Percentiles rank a stretch among this genome's conserved stretches.
Conservation (phyloP, 35 echinoderm and acorn worm genomes). For the Lytechinus pictus region DNA sequence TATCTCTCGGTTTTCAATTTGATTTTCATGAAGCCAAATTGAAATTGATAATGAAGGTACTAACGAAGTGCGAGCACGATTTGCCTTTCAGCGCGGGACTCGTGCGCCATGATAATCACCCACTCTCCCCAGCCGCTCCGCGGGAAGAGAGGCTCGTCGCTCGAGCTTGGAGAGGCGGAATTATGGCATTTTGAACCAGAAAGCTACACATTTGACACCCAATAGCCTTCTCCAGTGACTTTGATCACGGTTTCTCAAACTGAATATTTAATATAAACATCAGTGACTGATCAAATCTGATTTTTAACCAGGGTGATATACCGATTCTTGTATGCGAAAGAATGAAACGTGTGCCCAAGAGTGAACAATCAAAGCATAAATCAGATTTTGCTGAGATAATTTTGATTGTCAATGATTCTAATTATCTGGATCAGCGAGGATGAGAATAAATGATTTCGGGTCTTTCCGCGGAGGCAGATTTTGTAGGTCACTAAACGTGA, state of each 20-base stretch:
- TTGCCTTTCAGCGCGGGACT: neutral
- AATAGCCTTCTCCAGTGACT: constrained; percentile 28
- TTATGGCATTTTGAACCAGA: constrained; percentile 43
- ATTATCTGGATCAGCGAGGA: neutral
- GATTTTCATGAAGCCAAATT: constrained; percentile 43
- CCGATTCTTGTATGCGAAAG: neutral
- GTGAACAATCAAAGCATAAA: neutral
- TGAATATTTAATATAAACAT: constrained; percentile 6
- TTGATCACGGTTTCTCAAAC: neutral
- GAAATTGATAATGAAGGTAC: constrained; percentile 45
- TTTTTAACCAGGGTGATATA: neutral
- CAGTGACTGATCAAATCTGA: neutral
- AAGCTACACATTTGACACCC: constrained; percentile 21
- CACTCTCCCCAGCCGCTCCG: neutral
- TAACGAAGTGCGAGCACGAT: constrained; percentile 29
- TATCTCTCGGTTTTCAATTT: constrained; percentile 43
- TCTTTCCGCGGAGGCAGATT: neutral
- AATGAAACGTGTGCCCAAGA: neutral
- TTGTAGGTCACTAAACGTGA: too few relatives aligned
- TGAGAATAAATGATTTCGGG: neutral
- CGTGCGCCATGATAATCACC: constrained; percentile 3
- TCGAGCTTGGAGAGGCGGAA: constrained; percentile 25
- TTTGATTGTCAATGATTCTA: neutral
- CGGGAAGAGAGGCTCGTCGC: neutral
- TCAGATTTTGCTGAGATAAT: neutral